phyloP scores from a whole-genome alignment of 23 tunicate species.

The Corella eumyota region DNA sequence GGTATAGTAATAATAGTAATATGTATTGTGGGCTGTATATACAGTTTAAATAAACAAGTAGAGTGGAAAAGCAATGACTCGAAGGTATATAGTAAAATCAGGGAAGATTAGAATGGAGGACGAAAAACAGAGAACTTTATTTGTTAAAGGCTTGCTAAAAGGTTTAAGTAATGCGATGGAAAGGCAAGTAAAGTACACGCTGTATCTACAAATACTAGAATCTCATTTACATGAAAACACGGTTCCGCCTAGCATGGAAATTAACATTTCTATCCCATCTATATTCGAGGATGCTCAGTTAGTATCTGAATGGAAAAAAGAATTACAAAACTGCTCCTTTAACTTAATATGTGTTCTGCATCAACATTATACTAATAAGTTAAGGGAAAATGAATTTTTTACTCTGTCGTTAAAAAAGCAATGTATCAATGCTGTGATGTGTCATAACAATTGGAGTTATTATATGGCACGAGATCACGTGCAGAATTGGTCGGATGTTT shows the following conservation, averaged over 20 bases:
- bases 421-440: slow-evolving; percentile 6
- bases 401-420: slow-evolving; percentile 6
- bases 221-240: slow-evolving; percentile 12
- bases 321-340: slow-evolving; percentile 11
- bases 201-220: slow-evolving; percentile 29
- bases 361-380: slow-evolving; percentile 10
- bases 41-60: too few species aligned
- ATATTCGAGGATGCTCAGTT: neutral
- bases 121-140: slow-evolving; percentile 5
- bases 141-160: slow-evolving; percentile 8
- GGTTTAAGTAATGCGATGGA: slow-evolving; percentile 20
- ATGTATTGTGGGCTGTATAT: too few species aligned
- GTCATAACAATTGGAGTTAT: slow-evolving; percentile 1
- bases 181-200: slow-evolving; percentile 9
- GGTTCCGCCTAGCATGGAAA: slow-evolving; percentile 46
- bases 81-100: slow-evolving; percentile 21
- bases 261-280: slow-evolving; percentile 32
- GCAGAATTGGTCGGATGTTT: neutral
- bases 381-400: slow-evolving; percentile 1
- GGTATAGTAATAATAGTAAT: too few species aligned
- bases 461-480: slow-evolving; percentile 5
- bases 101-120: neutral
- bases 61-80: neutral
- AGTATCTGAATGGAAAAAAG: slow-evolving; percentile 30
- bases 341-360: slow-evolving; percentile 12